Base-by-base conservation (phyloP, 2,113 vertebrate genomes). In the Rhinichthys klamathensis region DNA sequence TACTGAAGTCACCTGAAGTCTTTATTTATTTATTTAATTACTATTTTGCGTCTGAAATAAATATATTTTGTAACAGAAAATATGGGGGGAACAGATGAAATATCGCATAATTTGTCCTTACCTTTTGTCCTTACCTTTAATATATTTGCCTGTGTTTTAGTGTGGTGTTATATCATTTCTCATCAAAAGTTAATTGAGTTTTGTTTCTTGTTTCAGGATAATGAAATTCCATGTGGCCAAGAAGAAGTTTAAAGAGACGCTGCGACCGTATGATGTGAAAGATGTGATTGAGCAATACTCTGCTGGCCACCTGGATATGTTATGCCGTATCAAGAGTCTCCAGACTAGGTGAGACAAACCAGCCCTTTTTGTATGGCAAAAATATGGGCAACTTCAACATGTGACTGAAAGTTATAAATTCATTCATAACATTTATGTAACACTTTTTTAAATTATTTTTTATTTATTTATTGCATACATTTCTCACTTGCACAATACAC, bases 231-330 rank as follows among this genome's bases (percentile, higher is more conserved):
- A 99, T 6, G 97, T 99, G 81, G 98, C 98, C 85, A 99, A 99
- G 92, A 96, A 98, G 87, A 99, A 99, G 91, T 99, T 99, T 90
- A 99, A 99, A 92, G 98, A 99, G 94, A 99, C 98, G 0, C 82
- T 99, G 86, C 96, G 98, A 70, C 98, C 98, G 0, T 99, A 99
- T 51, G 98, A 99, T 81, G 98, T 99, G 88, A 99, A 99, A 93
- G 98, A 99, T 89, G 98, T 99, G 69, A 99, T 99, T 79, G 98
- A 99, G 92, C 98, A 99, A 90, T 99, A 99, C 93, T 99, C 98
- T 38, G 98, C 98, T 35, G 98, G 98, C 84, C 98, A 99, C 69
- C 93, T 99, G 90, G 98, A 99, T 92, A 99, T 99, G 98, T 90
- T 99, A 38, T 99, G 97, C 91, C 97, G 98, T 90, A 99, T 99